Percentiles rank a stretch among this genome's conserved stretches.
Evolutionary conservation across 2,888 invertebrate genomes (phyloP).

Genomic region (Leucoptera coffeella): DNA sequence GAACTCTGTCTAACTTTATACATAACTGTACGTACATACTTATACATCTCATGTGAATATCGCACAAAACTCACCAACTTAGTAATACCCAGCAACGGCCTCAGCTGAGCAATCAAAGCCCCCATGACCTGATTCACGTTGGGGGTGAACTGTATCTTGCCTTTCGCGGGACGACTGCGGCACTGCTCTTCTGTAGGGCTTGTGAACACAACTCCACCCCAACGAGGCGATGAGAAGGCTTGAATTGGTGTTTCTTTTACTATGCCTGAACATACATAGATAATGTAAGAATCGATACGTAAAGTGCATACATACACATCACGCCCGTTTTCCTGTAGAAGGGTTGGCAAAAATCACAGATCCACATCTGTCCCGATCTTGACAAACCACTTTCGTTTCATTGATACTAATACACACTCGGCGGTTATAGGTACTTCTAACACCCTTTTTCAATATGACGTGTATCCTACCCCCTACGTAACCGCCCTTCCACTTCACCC

Average conservation of each 20-base stretch:
- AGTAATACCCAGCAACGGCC: slow-evolving; percentile 66
- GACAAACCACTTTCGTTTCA: no score
- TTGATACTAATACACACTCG: no score
- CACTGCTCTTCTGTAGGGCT: slow-evolving; percentile 60
- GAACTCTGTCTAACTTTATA: slow-evolving; percentile 1
- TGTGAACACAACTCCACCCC: slow-evolving; percentile 83
- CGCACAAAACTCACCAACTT: slow-evolving; percentile 31
- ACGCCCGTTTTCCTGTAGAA: no score
- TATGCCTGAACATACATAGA: slow-evolving; percentile 20
- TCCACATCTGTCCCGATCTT: no score
- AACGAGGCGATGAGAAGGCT: slow-evolving; percentile 77
- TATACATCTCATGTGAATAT: not conserved
- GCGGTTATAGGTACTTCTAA: no score
- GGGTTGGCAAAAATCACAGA: no score
- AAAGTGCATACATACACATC: no score
- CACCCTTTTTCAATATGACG: no score
- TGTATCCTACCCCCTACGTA: no score
- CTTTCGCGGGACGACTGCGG: slow-evolving; percentile 13
- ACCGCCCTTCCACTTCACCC: no score
- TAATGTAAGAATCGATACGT: no score
- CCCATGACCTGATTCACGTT: slow-evolving; percentile 58
- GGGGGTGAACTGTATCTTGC: slow-evolving; percentile 11
- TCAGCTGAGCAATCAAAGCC: slow-evolving; percentile 69
- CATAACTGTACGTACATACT: not conserved
- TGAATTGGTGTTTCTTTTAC: slow-evolving; percentile 39